Evolutionary conservation across 2,113 vertebrate species (phyloP), one percentile per base, ranked within the genome.

Genomic region (Rhipidura dahli): DNA sequence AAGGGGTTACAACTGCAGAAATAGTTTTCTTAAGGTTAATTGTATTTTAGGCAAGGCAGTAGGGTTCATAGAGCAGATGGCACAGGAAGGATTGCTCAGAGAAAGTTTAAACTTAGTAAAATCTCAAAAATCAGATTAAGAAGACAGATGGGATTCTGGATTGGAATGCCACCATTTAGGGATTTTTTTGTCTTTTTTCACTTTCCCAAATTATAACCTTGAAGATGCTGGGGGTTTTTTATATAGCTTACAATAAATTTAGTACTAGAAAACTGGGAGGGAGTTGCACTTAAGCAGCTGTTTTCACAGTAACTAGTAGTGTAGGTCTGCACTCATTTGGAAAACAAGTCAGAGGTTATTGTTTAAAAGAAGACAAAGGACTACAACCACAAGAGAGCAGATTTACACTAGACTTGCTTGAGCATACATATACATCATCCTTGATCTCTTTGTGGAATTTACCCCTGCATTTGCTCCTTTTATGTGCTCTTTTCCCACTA

Each of bases 71-170:
- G 87, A 95, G 87, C 96, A 97, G 95, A 97, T 95, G 92, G 94
- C 86, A 84, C 47, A 71, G 56, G 87, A 89, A 79, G 83, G 92
- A 80, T 97, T 95, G 76, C 76, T 96, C 51, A 87, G 73, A 90
- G 86, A 90, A 95, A 93, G 64, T 94, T 96, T 72, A 92, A 84
- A 60, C 26, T 97, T 95, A 91, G 80, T 92, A 87, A 92, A 93
- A 96, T 89, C 88, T 94, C 71, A 83, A 92, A 91, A 94, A 93
- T 95, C 82, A 87, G 87, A 95, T 95, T 97, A 94, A 91, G 61
- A 72, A 39, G 15, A 61, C 93, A 95, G 96, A 95, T 95, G 88
- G 92, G 68, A 66, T 94, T 89, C 63, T 95, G 75, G 72, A 54
- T 94, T 85, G 51, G n/a, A 89, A 61, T 75, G 53, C 31, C 85